Conservation (phyloP, 1,140 invertebrate species). For the Oedothorax gibbosus region DNA sequence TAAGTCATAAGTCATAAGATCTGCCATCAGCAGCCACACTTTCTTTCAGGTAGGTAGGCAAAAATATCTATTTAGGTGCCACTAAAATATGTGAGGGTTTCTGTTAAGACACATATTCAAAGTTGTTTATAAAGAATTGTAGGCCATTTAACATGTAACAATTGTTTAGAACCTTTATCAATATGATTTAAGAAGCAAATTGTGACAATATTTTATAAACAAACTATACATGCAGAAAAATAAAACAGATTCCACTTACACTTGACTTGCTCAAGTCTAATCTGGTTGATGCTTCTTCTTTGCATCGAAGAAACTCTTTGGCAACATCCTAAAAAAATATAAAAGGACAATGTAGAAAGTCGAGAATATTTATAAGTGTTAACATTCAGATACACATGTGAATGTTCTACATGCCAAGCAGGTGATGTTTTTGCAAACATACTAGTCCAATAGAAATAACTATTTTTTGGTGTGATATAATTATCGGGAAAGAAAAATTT, state of each 20-base stretch:
- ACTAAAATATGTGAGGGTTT: no score
- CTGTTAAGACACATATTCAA: no score
- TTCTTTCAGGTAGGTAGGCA: no score
- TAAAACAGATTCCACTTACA: conserved; percentile 66
- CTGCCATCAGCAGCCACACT: no score
- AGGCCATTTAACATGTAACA: no score
- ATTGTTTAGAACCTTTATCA: no score
- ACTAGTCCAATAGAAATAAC: background rate
- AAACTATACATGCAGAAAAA: background rate
- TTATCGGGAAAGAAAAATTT: background rate
- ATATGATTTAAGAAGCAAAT: no score
- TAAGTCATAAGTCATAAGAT: no score
- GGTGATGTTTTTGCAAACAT: background rate
- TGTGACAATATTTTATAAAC: no score
- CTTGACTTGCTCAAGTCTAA: conserved; percentile 98
- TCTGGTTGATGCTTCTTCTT: conserved; percentile 88
- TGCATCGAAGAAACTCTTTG: conserved; percentile 92
- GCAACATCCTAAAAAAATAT: conserved; percentile 79
- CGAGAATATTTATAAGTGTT: background rate
- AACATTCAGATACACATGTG: background rate
- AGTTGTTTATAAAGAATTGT: no score
- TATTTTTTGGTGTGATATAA: background rate
- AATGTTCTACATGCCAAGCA: background rate
- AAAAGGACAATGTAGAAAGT: background rate
- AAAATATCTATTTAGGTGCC: no score